Conservation (phyloP, 35 echinoderm and acorn worm genomes). For the Apostichopus californicus region DNA sequence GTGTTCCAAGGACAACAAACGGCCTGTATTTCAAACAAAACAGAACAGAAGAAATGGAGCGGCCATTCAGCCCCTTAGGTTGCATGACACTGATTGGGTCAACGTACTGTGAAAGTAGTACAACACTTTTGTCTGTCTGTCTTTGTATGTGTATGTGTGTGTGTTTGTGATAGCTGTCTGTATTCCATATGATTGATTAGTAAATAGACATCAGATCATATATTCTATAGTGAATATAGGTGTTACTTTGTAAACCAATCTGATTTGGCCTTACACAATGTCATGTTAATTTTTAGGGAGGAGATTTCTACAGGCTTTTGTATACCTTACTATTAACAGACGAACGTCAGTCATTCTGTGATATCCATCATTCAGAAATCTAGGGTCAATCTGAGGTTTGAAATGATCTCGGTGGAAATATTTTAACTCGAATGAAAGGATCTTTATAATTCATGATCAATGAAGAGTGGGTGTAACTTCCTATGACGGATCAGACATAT, state of each 20-base stretch:
- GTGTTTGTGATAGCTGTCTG: neutral
- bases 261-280: neutral
- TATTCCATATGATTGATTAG: neutral
- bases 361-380: neutral
- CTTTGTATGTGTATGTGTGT: neutral
- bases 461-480: no score
- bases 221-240: neutral
- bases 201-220: neutral
- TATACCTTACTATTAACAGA: neutral
- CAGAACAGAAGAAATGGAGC: neutral
- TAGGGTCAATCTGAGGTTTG: neutral
- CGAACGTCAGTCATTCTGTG: neutral
- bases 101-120: neutral
- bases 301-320: neutral
- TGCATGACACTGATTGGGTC: neutral
- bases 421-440: no score
- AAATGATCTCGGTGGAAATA: no score
- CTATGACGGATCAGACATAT: no score
- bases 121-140: neutral
- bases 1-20: neutral
- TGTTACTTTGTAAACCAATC: neutral
- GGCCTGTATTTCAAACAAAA: neutral
- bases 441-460: no score
- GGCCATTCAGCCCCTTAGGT: neutral
- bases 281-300: slow-evolving; percentile 15